Conservation (phyloP, 35 echinoderm and acorn worm species). For the Anneissia japonica region DNA sequence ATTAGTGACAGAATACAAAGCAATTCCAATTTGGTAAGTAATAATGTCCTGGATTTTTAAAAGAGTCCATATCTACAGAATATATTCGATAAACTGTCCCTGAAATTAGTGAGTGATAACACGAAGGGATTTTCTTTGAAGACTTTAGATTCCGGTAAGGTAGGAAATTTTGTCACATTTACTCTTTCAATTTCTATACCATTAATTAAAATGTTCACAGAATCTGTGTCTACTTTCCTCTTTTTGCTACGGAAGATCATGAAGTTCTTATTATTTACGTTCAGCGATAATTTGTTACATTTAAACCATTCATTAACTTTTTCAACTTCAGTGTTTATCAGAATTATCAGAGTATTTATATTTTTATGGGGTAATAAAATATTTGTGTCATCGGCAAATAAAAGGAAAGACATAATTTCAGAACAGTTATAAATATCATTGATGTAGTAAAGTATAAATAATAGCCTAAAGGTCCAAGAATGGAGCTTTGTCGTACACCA, state of each 20-base stretch:
- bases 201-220: neutral
- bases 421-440: neutral
- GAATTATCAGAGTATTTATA: neutral
- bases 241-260: neutral
- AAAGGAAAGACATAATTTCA: neutral
- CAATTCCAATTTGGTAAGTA: no score
- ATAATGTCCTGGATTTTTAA: no score
- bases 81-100: no score
- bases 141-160: no score
- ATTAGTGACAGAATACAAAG: no score
- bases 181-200: neutral
- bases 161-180: neutral
- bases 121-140: no score
- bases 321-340: neutral
- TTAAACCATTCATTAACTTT: neutral
- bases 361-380: neutral
- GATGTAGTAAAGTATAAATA: neutral
- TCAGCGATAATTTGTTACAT: neutral
- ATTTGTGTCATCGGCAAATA: neutral
- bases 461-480: neutral
- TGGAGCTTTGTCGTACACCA: neutral
- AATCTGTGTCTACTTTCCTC: neutral
- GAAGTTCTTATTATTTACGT: neutral
- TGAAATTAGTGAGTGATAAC: no score
- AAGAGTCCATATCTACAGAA: no score